phyloP scores from a whole-genome alignment of 2,888 invertebrate genomes.

The Zaprionus obscuricornis region DNA sequence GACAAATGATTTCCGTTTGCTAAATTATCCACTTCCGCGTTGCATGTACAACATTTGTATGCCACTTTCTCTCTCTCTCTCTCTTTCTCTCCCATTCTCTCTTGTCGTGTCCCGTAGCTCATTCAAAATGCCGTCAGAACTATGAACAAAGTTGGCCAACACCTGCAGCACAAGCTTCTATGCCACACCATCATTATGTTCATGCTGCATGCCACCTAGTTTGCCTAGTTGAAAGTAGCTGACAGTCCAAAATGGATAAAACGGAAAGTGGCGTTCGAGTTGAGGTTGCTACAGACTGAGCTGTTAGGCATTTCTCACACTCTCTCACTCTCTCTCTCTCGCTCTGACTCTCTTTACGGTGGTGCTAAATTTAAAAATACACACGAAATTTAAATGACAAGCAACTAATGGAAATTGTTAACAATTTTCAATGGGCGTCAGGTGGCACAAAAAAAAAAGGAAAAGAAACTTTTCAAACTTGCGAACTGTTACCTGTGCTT shows the following conservation, averaged over 20 bases:
- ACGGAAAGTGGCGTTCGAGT: slow-evolving; percentile 18
- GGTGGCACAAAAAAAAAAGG: too few species aligned
- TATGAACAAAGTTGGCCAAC: slow-evolving; percentile 50
- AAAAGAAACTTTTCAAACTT: slow-evolving; percentile 57
- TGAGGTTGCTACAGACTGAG: slow-evolving; percentile 7
- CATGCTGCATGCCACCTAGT: slow-evolving; percentile 5
- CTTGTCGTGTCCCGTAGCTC: not conserved
- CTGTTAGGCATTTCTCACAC: slow-evolving; percentile 1
- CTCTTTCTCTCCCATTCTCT: not conserved
- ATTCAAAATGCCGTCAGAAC: slow-evolving; percentile 30
- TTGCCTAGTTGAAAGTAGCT: slow-evolving; percentile 7
- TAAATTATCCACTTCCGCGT: slow-evolving; percentile 74
- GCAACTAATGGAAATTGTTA: slow-evolving; percentile 80
- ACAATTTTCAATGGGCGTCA: slow-evolving; percentile 60
- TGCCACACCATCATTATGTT: too few species aligned
- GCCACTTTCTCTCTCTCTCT: not conserved
- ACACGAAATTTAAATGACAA: slow-evolving; percentile 76
- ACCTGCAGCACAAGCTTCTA: slow-evolving; percentile 44
- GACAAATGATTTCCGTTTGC: slow-evolving; percentile 74
- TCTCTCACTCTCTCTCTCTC: too few species aligned
- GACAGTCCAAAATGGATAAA: slow-evolving; percentile 14
- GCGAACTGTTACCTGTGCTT: slow-evolving; percentile 15
- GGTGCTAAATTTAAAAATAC: slow-evolving; percentile 63
- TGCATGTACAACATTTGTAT: slow-evolving; percentile 64
- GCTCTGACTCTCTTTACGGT: slow-evolving; percentile 6